Conservation (phyloP, 2,888 invertebrate genomes). For the Eugnorisma glareosa region DNA sequence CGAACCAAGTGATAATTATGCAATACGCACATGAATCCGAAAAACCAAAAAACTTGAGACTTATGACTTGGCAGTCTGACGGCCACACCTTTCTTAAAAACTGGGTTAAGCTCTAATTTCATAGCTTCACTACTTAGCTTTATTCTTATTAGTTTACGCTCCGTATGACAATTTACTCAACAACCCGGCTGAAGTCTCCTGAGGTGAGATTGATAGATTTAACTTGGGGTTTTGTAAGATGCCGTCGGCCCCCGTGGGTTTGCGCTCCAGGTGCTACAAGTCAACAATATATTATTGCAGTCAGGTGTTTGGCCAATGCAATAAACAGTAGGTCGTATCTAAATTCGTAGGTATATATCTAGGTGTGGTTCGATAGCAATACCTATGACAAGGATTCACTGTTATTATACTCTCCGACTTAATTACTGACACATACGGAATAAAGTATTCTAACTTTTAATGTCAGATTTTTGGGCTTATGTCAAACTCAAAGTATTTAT, state of each 20-base stretch:
- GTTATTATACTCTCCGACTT: neutral
- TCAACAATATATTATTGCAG: constrained; percentile 10
- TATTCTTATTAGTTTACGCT: neutral
- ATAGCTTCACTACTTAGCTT: constrained; percentile 7
- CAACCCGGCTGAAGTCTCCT: neutral
- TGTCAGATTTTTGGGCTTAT: neutral
- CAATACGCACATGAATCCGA: too few relatives aligned
- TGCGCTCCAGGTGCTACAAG: neutral
- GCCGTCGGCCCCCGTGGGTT: neutral
- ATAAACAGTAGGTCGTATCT: constrained; percentile 5
- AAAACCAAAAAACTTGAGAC: too few relatives aligned
- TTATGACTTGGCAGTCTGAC: too few relatives aligned
- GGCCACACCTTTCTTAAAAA: too few relatives aligned
- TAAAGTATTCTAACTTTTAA: too few relatives aligned
- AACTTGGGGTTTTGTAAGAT: constrained; percentile 4
- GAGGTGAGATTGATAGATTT: constrained; percentile 12
- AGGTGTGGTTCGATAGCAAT: neutral
- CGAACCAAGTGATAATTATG: too few relatives aligned
- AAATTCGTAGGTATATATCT: neutral
- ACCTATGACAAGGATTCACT: neutral
- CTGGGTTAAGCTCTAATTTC: neutral
- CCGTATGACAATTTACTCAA: neutral
- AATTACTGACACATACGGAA: neutral
- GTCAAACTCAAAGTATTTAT: too few relatives aligned
- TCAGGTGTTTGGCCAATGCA: constrained; percentile 15